Evolutionary conservation across 2,113 vertebrate genomes (phyloP), one percentile per base, ranked within the genome.

Genomic region (Ellobius talpinus): DNA sequence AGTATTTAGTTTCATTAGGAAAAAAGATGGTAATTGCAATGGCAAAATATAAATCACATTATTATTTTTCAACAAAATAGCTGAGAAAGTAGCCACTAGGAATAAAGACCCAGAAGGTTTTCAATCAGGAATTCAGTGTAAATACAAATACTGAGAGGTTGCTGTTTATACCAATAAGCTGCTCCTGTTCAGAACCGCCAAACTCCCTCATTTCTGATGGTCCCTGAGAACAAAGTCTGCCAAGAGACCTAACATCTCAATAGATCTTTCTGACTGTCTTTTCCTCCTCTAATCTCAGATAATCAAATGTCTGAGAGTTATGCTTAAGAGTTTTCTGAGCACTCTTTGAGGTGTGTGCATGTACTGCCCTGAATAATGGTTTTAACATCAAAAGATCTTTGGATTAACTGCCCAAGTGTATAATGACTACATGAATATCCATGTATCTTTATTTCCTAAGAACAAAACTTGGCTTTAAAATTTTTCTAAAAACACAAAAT

Each of bases 1-100:
- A 91, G n/a, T 63, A 70, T 76, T 95, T 77, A 39, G 39, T 96
- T 91, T 96, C 79, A 33, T 95, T 78, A 90, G 55, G 31, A 33
- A 61, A 88, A 93, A 74, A 92, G 42, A 68, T 45, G 12, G 23
- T 88, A 16, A 92, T 10, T 90, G 33, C 3, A 93, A 89, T 90
- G 85, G 39, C 6, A 87, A 31, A 21, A n/a, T 89, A 70, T 81
- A 90, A 87, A 61, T 50, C 61, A 29, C 16, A 70, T 11, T 74
- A n/a, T 65, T 55, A 93, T 68, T 50, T 50, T 89, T 96, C 89
- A 88, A 90, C n/a, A 84, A 79, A 87, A 91, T n/a, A 86, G 47
- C 21, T 65, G 26, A 89, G 47, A 36, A 36, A 81, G 29, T 39
- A 89, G 78, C 84, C 19, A 55, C 0, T 42, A 31, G 61, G 65